phyloP scores from a whole-genome alignment of 2,113 vertebrate genomes.

The Caranx ignobilis region DNA sequence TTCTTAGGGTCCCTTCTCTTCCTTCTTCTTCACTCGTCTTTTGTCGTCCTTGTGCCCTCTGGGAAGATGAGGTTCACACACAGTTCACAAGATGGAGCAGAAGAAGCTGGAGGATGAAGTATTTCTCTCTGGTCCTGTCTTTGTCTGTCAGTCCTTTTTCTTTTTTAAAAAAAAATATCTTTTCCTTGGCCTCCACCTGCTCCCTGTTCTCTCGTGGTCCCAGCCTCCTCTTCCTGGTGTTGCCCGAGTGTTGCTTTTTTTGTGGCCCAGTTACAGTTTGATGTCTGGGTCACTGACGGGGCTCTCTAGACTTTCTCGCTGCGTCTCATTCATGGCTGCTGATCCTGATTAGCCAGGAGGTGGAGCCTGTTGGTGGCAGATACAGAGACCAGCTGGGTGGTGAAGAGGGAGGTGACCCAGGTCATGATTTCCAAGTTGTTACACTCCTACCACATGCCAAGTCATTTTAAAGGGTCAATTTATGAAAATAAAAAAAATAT shows the following conservation, averaged over 20 bases:
- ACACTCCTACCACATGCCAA: not conserved
- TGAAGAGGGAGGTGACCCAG: not conserved
- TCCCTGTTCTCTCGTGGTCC: not conserved
- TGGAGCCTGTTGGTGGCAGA: constrained; percentile 73
- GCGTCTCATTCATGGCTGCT: constrained; percentile 77
- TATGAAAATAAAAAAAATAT: not conserved
- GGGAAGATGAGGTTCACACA: not conserved
- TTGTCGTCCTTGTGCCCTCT: not conserved
- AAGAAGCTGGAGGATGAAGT: constrained; percentile 2
- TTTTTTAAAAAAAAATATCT: not conserved
- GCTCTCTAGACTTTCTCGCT: constrained; percentile 46
- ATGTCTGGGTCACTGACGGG: constrained; percentile 52
- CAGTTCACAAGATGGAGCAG: not conserved
- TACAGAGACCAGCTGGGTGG: constrained; percentile 55
- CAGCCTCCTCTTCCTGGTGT: not conserved
- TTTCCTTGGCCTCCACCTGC: not conserved
- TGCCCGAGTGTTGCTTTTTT: not conserved
- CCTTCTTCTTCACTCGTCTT: constrained; percentile 17
- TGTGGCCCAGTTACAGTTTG: constrained; percentile 29
- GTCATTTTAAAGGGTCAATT: not conserved
- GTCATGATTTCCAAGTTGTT: constrained; percentile 24
- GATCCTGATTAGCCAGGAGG: constrained; percentile 83
- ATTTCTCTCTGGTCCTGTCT: not conserved
- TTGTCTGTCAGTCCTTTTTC: not conserved
- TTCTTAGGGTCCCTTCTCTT: not conserved